A percentile compares a stretch with the other conserved stretches of the same genome.
These are phyloP conservation scores for Hartigia nigra DNA, from an alignment of 2,888 invertebrate species.

Conservation along the genomic window DNA sequence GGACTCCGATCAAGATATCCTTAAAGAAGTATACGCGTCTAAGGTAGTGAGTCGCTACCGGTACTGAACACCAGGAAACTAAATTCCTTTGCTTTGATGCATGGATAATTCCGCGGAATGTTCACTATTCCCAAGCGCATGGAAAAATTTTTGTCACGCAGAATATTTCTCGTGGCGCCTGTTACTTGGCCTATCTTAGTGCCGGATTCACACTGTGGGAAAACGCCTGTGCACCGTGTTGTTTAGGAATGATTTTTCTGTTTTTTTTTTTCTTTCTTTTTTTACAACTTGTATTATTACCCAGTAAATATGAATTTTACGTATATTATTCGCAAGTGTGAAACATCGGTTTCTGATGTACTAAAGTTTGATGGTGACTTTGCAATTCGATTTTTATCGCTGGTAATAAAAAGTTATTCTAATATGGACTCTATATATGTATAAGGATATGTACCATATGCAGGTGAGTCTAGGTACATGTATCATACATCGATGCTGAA, in stretches of 20 bases:
- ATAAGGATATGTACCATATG: background rate
- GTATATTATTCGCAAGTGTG: background rate
- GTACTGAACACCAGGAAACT: background rate
- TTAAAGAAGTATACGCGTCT: background rate
- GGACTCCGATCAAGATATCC: background rate
- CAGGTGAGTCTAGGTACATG: background rate
- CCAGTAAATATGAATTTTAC: background rate
- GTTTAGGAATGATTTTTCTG: background rate
- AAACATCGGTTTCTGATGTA: background rate
- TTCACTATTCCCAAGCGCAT: constrained; percentile 26
- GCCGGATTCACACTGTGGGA: background rate
- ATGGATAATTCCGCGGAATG: constrained; percentile 40
- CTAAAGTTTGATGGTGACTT: background rate
- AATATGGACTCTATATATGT: background rate
- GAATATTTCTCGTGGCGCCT: background rate
- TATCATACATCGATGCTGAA: background rate
- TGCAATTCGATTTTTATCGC: background rate
- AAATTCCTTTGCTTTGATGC: constrained; percentile 26
- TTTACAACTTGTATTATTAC: background rate
- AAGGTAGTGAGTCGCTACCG: background rate
- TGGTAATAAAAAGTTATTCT: background rate
- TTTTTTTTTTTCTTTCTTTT: background rate
- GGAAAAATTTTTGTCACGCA: constrained; percentile 32
- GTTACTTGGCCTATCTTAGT: background rate
- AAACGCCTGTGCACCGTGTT: background rate